Evolutionary conservation across 2,797 vertebrate genomes (phyloP).

Genomic region (Macropodus opercularis): DNA sequence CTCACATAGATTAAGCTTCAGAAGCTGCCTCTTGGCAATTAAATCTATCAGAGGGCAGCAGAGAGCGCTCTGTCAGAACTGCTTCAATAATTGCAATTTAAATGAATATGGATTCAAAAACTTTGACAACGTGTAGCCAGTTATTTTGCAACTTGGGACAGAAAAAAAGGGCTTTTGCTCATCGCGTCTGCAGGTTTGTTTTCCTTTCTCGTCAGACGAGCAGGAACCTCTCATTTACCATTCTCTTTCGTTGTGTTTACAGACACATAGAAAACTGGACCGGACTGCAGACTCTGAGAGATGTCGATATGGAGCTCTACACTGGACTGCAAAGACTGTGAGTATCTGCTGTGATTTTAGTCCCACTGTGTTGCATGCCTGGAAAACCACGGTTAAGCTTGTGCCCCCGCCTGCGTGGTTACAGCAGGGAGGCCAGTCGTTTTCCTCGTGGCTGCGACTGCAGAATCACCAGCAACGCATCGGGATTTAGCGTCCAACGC

Average conservation of each 20-base stretch:
- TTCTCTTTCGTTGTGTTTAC: conserved; percentile 65
- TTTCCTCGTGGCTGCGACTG: conserved; percentile 21
- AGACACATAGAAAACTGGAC: conserved; percentile 99
- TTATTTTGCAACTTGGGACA: conserved; percentile 49
- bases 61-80: conserved; percentile 64
- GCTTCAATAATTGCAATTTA: conserved; percentile 73
- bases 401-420: background rate
- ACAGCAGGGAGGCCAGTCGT: conserved; percentile 10
- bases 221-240: conserved; percentile 40
- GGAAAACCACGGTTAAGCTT: conserved; percentile 18
- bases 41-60: conserved; percentile 75
- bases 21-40: conserved; percentile 71
- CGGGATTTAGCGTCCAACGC: conserved; percentile 38
- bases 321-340: conserved; percentile 96
- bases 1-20: conserved; percentile 67
- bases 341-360: conserved; percentile 76
- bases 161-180: conserved; percentile 11
- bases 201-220: conserved; percentile 34
- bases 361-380: conserved; percentile 32
- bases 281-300: conserved; percentile 91
- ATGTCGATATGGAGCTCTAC: conserved; percentile 98
- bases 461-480: background rate
- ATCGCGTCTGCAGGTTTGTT: conserved; percentile 36
- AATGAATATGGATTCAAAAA: conserved; percentile 73
- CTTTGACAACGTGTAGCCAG: conserved; percentile 56